Base-by-base conservation (phyloP, 2,113 vertebrate genomes). In the Mystacornis crossleyi region DNA sequence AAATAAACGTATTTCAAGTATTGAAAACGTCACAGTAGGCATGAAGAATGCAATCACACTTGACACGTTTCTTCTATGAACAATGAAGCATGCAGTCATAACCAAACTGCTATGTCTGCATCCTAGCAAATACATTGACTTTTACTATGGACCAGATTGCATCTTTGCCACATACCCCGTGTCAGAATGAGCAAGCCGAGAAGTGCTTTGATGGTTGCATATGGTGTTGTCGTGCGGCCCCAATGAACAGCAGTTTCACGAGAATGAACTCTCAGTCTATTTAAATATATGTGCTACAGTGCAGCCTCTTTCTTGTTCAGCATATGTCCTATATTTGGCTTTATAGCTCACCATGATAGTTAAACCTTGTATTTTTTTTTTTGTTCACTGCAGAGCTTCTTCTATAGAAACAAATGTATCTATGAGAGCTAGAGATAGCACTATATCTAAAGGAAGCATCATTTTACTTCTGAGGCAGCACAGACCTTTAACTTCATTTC, bases 141-240 rank as follows among this genome's bases (percentile, higher is more conserved):
- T 92, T 93, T 90, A 79, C 70, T 85, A 14, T 72, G 73, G 84
- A 87, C 94, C 95, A 95, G 89, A 96, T 89, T 97, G 84, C 58
- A 72, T 87, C 81, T 87, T 94, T 94, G 78, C 91, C 94, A 95
- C 88, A 80, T 89, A 86, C 36, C 36, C 84, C 34, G 6, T 93
- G 66, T 95, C 53, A 93, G 91, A 94, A 91, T 75, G 78, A 93
- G 81, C 89, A 96, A 89, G 78, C 91, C 89, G 89, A 95, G 91
- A 97, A 94, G 88, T 33, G 25, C 85, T 92, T 84, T 91, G 87
- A 81, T 95, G 70, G 81, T 67, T 95, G 64, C 89, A 94, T 96
- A 91, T 94, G 95, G 54, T 88, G 78, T 69, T 91, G 93, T 79
- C 5, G 0, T 85, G 81, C 57, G 85, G 66, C n/a, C 69, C 45